Evolutionary conservation across 2,797 vertebrate species (phyloP).

Genomic region (Hylomyscus alleni): DNA sequence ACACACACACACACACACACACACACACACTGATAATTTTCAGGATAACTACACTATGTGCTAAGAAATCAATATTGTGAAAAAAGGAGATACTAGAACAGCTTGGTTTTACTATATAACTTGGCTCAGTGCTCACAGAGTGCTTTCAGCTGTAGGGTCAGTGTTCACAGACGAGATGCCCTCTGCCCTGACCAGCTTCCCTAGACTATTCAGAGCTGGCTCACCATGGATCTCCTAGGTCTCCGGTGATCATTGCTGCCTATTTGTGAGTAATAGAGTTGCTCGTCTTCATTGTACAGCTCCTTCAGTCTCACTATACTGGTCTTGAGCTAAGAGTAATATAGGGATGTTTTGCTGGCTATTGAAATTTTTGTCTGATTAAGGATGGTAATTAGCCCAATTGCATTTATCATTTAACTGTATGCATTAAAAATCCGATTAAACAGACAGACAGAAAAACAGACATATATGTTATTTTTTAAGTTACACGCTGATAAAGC

Average conservation of each 20-base stretch:
- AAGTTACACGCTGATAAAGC: background rate
- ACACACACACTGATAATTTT: background rate
- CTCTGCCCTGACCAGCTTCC: background rate
- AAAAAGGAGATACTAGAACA: background rate
- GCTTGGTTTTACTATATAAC: background rate
- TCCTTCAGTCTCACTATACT: background rate
- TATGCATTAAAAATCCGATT: background rate
- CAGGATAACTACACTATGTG: background rate
- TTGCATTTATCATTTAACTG: background rate
- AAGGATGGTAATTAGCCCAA: background rate
- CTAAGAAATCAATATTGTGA: background rate
- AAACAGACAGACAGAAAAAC: background rate
- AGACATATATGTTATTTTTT: background rate
- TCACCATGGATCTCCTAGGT: background rate
- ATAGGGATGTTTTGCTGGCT: accelerated
- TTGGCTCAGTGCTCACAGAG: background rate
- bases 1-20: background rate
- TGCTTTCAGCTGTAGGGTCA: background rate
- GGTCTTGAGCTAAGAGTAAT: background rate
- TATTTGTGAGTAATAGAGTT: background rate
- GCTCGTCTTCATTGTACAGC: background rate
- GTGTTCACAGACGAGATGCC: background rate
- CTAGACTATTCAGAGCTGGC: background rate
- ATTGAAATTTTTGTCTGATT: background rate
- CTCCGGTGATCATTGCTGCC: background rate